Conservation (phyloP, 2,113 vertebrate species). For the Ctenodactylus gundi region DNA sequence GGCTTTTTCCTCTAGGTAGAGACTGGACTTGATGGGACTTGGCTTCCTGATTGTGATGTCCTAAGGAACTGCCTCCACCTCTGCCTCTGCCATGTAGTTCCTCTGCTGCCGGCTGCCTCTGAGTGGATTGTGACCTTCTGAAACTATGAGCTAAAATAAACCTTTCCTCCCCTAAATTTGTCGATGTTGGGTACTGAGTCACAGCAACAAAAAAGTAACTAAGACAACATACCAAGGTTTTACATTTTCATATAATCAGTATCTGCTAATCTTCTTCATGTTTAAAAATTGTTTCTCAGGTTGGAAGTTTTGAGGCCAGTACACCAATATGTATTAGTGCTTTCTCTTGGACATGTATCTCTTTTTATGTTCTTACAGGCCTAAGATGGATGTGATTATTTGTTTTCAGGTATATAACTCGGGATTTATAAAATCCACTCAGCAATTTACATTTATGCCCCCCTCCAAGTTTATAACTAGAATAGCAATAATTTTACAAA, state of each 20-base stretch:
- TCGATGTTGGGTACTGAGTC: too few species aligned
- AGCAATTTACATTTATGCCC: background rate
- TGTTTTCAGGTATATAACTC: background rate
- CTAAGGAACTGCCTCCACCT: too few species aligned
- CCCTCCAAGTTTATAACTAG: background rate
- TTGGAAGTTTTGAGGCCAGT: background rate
- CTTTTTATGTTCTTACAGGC: background rate
- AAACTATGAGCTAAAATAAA: too few species aligned
- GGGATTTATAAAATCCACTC: constrained; percentile 14
- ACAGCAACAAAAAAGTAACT: too few species aligned
- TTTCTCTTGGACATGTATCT: background rate
- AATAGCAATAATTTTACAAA: constrained; percentile 19
- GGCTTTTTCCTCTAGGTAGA: too few species aligned
- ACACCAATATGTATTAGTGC: background rate
- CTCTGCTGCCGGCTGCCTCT: too few species aligned
- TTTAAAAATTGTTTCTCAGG: background rate
- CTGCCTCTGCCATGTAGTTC: too few species aligned
- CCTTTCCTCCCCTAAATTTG: too few species aligned
- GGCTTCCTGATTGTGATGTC: too few species aligned
- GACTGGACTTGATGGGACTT: too few species aligned
- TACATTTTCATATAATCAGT: background rate
- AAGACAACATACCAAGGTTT: too few species aligned
- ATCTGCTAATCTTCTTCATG: background rate
- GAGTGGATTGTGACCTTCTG: too few species aligned
- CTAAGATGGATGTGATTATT: background rate